These are phyloP conservation scores for Axea sp. DNA, from an alignment of 2,888 invertebrate genomes.

Conservation along the genomic window DNA sequence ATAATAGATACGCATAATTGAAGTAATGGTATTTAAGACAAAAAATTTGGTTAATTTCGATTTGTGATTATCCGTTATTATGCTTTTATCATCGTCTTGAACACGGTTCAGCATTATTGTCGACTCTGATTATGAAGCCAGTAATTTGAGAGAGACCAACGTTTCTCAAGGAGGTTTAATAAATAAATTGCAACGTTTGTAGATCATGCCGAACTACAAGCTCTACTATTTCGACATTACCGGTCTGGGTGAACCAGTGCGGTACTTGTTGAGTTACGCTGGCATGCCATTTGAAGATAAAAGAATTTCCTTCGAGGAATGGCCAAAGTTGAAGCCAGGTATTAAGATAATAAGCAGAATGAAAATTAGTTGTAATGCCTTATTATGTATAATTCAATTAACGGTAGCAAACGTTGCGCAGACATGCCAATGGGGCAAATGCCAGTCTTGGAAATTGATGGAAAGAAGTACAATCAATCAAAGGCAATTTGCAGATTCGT, in stretches of 20 bases:
- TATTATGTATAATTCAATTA: no score
- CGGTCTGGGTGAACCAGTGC: constrained; percentile 77
- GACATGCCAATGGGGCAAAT: constrained; percentile 80
- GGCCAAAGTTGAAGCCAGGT: constrained; percentile 71
- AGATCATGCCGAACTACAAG: constrained; percentile 73
- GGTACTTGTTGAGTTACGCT: constrained; percentile 74
- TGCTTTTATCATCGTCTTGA: no score
- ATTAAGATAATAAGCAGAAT: not conserved
- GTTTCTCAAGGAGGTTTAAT: no score
- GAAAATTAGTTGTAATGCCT: no score
- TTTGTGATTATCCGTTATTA: no score
- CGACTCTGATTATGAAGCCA: no score
- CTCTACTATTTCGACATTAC: constrained; percentile 78
- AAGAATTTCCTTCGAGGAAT: constrained; percentile 73
- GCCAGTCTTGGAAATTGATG: constrained; percentile 80
- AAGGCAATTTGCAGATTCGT: constrained; percentile 81
- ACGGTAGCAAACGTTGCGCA: no score
- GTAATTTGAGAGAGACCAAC: no score
- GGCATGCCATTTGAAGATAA: constrained; percentile 78
- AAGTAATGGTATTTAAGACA: no score
- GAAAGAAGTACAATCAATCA: constrained; percentile 78
- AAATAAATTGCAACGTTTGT: constrained; percentile 8
- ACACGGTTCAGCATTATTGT: no score
- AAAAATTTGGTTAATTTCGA: no score
- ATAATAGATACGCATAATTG: no score